phyloP scores from a whole-genome alignment of 2,797 vertebrate genomes.

The Enteromius radiatus region DNA sequence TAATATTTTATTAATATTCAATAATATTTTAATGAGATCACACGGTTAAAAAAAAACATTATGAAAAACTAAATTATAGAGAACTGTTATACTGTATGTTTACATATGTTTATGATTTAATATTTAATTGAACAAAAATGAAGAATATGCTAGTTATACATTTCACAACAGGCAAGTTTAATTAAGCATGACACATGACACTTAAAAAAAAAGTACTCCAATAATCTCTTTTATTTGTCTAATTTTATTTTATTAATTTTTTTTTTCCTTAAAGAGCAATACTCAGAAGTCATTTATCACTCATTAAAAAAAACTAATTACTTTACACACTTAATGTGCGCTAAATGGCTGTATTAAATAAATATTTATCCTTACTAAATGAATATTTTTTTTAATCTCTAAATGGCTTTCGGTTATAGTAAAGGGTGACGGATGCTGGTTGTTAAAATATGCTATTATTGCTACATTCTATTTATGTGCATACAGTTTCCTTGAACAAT shows the following conservation, averaged over 20 bases:
- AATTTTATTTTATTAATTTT: not conserved
- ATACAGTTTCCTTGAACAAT: not conserved
- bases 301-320: not conserved
- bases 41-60: no score
- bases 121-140: not conserved
- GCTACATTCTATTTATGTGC: not conserved
- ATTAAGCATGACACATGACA: no score
- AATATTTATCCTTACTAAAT: not conserved
- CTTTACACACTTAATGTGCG: not conserved
- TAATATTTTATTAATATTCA: no score
- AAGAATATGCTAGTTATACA: not conserved
- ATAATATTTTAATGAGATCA: no score
- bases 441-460: not conserved
- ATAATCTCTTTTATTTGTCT: not conserved
- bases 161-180: no score
- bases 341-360: not conserved
- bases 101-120: not conserved
- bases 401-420: not conserved
- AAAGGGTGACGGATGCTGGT: not conserved
- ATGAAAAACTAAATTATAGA: no score
- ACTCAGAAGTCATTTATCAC: not conserved
- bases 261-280: not conserved
- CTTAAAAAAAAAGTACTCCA: not conserved
- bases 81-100: no score
- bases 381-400: not conserved